These are phyloP conservation scores for Geotria australis DNA, from an alignment of 2,797 vertebrate species.

Conservation along the genomic window DNA sequence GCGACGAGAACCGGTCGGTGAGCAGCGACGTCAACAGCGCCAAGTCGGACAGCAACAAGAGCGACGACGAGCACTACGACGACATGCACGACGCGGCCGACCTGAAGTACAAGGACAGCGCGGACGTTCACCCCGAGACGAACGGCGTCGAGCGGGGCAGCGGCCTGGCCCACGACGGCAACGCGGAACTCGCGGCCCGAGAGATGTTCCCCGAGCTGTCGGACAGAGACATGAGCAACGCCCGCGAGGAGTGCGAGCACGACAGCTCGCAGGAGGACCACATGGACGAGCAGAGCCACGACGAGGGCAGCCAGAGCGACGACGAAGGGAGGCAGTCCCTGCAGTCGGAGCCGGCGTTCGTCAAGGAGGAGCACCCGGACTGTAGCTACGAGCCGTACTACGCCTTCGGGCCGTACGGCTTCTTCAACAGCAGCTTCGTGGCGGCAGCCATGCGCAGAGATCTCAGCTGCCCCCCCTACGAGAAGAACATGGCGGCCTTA, in stretches of 20 bases:
- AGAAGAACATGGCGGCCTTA: slow-evolving; percentile 73
- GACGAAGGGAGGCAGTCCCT: slow-evolving; percentile 10
- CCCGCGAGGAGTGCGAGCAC: not conserved
- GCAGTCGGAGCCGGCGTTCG: slow-evolving; percentile 37
- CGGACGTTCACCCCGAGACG: not conserved
- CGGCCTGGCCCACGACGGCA: not conserved
- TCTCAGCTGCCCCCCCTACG: slow-evolving; percentile 4
- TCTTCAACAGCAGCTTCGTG: slow-evolving; percentile 47
- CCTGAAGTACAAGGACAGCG: too few relatives aligned
- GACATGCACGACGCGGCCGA: too few relatives aligned
- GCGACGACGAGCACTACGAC: not conserved
- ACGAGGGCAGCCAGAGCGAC: slow-evolving; percentile 31
- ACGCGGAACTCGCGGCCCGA: not conserved
- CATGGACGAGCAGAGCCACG: slow-evolving; percentile 14
- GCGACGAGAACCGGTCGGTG: slow-evolving; percentile 16
- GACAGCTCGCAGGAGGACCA: slow-evolving; percentile 6
- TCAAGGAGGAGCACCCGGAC: slow-evolving; percentile 84
- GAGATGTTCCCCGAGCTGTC: not conserved
- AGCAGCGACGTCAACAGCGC: not conserved
- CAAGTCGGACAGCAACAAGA: not conserved
- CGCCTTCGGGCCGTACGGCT: slow-evolving; percentile 75
- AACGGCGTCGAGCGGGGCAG: not conserved
- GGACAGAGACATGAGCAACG: too few relatives aligned
- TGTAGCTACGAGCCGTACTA: slow-evolving; percentile 97
- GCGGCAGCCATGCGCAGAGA: not conserved